Evolutionary conservation across 1,140 invertebrate genomes (phyloP), one percentile per base, ranked within the genome.

Genomic region (Doryteuthis pealeii): DNA sequence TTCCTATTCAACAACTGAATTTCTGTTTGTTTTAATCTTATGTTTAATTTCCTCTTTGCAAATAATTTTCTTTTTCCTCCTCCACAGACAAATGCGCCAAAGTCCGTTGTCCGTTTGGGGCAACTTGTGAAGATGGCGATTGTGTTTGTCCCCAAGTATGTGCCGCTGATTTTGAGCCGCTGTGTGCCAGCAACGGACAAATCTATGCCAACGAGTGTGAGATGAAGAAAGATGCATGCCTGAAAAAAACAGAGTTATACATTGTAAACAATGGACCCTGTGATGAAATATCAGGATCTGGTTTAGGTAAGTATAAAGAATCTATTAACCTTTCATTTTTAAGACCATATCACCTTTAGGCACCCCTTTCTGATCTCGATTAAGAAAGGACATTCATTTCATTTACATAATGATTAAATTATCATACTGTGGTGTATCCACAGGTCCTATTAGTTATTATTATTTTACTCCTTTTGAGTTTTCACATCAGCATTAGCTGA

Each of bases 201-300:
- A 96, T 94, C 0, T 97, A 94, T 83, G 86, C 90, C 70, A 96
- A 93, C 82, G 94, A 95, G 86, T 97, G 95, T 84, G 93, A 95
- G 84, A 91, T 96, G 79, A 92, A 93, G 83, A 92, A 92, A 82
- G 91, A 92, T 15, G 91, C 94, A 0, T 97, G 95, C 86, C 90
- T 93, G 77, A 91, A 92, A 76, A 93, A 95, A 85, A 91, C 92
- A 73, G 93, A 95, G 81, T 90, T 96, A 90, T 78, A 93, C 80
- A 92, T 94, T 68, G 91, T 62, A 2, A n/a, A 66, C 15, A 66
- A 71, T 54, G 82, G 79, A 1, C 73, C 75, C 30, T 83, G 82
- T 77, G 75, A 78, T 10, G 77, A 49, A 28, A 43, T 32, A 8
- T 71, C 69, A 30, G 72, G 72, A 71, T 77, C 76, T 22, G 72